Percentiles rank a stretch among this genome's conserved stretches.
Evolutionary conservation across 2,888 invertebrate genomes (phyloP).

Genomic region (Idaea dimidiata): DNA sequence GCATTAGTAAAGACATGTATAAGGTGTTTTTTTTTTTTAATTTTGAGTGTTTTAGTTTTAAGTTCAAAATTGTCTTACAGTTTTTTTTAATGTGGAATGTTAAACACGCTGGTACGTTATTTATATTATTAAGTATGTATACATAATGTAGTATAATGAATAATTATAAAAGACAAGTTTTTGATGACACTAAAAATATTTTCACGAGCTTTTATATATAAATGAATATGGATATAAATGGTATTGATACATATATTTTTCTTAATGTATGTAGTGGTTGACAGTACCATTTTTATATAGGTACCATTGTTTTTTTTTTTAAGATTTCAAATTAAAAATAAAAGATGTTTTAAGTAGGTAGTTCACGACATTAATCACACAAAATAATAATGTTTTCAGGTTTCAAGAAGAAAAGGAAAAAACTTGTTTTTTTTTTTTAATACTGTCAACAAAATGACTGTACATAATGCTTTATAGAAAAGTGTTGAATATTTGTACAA

Average conservation of each 20-base stretch:
- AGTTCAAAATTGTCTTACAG: conserved; percentile 38
- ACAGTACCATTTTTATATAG: conserved; percentile 26
- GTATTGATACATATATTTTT: conserved; percentile 67
- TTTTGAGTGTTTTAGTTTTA: conserved; percentile 61
- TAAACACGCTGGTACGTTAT: conserved; percentile 49
- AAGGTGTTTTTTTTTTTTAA: conserved; percentile 54
- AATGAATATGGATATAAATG: conserved; percentile 52
- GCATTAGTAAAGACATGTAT: conserved; percentile 75
- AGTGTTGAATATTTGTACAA: conserved; percentile 36
- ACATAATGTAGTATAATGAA: conserved; percentile 49
- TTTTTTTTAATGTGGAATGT: conserved; percentile 49
- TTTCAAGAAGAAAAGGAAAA: neutral
- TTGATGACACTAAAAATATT: conserved; percentile 62
- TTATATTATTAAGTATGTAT: conserved; percentile 40
- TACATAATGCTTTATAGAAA: conserved; percentile 30
- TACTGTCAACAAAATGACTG: conserved; percentile 25
- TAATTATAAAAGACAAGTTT: conserved; percentile 75
- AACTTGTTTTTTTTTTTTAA: neutral
- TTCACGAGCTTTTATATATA: conserved; percentile 77
- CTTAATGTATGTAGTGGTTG: conserved; percentile 65
- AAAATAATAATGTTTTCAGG: neutral
- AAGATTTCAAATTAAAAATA: neutral
- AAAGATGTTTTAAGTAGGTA: neutral
- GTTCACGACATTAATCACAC: neutral
- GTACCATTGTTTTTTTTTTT: conserved; percentile 6